A percentile compares a stretch with the other conserved stretches of the same genome.
These are phyloP conservation scores for Lynx canadensis DNA, from an alignment of 2,113 vertebrate species.

Conservation along the genomic window DNA sequence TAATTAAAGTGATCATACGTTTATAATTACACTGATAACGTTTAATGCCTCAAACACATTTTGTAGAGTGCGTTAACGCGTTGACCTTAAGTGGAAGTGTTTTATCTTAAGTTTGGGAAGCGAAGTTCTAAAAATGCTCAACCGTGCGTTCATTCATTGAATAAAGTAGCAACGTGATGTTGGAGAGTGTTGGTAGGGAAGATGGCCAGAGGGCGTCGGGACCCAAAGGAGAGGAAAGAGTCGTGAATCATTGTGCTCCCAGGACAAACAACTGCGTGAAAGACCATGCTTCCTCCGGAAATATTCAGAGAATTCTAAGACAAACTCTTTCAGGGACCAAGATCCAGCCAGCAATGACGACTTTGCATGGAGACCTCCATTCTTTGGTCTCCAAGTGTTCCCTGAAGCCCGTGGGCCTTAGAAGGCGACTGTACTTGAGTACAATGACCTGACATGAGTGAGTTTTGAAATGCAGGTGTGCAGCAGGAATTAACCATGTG, in stretches of 20 bases:
- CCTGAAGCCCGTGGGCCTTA: background rate
- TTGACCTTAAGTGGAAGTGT: background rate
- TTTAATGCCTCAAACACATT: background rate
- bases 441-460: background rate
- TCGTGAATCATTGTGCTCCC: no score
- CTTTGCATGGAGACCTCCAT: background rate
- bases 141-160: background rate
- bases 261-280: background rate
- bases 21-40: background rate
- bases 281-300: background rate
- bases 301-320: background rate
- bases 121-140: background rate
- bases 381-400: background rate
- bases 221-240: background rate
- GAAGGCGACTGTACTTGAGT: background rate
- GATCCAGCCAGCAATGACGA: accelerated
- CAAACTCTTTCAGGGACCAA: accelerated
- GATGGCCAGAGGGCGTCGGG: no score
- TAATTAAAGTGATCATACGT: background rate
- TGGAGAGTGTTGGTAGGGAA: background rate
- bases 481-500: no score
- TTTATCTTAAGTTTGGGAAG: background rate
- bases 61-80: accelerated
- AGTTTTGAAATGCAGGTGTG: background rate
- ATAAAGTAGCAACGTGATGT: background rate